Conservation (phyloP, 2,888 invertebrate genomes). For the Acanthosepion esculentum region DNA sequence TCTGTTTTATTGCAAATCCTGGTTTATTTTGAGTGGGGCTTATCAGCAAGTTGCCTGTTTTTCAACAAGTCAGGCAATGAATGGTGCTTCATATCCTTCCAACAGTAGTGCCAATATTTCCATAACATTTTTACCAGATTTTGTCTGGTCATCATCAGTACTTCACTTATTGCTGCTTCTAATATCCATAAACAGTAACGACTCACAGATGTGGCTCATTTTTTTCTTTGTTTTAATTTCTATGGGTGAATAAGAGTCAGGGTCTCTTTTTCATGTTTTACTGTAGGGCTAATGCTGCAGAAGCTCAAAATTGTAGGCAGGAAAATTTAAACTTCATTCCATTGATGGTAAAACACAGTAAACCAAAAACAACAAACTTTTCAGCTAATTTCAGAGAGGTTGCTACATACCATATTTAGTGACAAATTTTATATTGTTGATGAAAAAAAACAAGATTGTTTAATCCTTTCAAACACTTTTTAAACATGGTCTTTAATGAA, state of each 20-base stretch:
- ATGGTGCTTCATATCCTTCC: neutral
- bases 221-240: neutral
- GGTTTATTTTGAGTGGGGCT: neutral
- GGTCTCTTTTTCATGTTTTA: neutral
- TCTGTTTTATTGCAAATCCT: neutral
- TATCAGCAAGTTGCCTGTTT: neutral
- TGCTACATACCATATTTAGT: too few relatives aligned
- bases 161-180: neutral
- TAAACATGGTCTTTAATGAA: too few relatives aligned
- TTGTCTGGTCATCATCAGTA: slow-evolving; percentile 20
- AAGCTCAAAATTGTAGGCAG: too few relatives aligned
- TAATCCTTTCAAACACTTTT: too few relatives aligned
- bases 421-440: too few relatives aligned
- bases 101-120: neutral
- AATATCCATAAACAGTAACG: slow-evolving; percentile 20
- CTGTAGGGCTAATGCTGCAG: neutral
- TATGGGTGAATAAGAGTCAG: neutral
- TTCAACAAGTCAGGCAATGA: neutral
- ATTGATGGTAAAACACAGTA: too few relatives aligned
- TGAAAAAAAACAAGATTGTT: too few relatives aligned
- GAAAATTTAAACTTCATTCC: too few relatives aligned
- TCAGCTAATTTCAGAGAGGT: too few relatives aligned
- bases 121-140: slow-evolving; percentile 18
- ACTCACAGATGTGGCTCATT: neutral
- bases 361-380: too few relatives aligned